Evolutionary conservation across 2,797 vertebrate genomes (phyloP).

Genomic region (Channa striata): DNA sequence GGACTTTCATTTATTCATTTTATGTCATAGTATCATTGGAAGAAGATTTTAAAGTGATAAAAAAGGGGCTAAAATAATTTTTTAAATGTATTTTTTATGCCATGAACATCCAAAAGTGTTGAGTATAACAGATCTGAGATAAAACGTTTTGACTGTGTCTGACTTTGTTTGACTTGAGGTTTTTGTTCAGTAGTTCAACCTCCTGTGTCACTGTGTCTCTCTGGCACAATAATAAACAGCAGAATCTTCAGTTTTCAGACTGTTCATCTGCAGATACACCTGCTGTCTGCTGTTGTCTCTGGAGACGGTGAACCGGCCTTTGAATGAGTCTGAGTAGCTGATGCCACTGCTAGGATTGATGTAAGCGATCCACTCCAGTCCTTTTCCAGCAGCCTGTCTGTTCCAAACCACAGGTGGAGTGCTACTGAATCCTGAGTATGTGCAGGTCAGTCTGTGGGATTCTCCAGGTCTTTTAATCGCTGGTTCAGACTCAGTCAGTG

Average conservation of each 20-base stretch:
- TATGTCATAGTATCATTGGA: too few relatives aligned
- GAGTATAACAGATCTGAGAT: too few relatives aligned
- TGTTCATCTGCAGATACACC: too few relatives aligned
- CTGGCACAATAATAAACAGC: too few relatives aligned
- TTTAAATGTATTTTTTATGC: too few relatives aligned
- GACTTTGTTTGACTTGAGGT: too few relatives aligned
- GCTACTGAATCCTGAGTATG: background rate
- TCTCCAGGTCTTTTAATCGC: background rate
- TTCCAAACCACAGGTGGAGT: rapidly evolving
- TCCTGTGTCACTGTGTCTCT: background rate
- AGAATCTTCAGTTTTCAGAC: too few relatives aligned
- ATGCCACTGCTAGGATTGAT: rapidly evolving
- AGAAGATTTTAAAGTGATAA: too few relatives aligned
- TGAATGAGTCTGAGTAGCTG: rapidly evolving
- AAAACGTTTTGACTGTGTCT: too few relatives aligned
- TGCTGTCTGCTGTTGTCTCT: background rate
- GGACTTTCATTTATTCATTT: too few relatives aligned
- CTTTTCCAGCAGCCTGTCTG: conserved; percentile 23
- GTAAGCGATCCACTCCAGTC: conserved; percentile 20
- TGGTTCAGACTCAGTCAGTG: conserved; percentile 27
- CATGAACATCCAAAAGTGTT: too few relatives aligned
- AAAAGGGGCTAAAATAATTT: too few relatives aligned
- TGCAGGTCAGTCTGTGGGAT: background rate
- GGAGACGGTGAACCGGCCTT: background rate
- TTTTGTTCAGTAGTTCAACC: background rate